These are phyloP conservation scores for Temnothorax curvispinosus DNA, from an alignment of 1,140 invertebrate genomes.

Conservation along the genomic window DNA sequence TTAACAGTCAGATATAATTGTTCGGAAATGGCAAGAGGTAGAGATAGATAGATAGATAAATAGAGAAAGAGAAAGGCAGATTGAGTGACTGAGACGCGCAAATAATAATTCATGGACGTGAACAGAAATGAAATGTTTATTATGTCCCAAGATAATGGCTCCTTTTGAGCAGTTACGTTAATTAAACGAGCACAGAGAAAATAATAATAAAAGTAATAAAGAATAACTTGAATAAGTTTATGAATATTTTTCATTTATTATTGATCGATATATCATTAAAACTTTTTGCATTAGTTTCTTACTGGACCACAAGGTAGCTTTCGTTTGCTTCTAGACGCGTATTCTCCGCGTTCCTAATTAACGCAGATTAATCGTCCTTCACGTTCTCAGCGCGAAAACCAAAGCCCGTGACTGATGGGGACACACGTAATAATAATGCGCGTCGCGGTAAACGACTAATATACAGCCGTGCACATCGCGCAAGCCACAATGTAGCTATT, in stretches of 20 bases:
- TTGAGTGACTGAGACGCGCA: conserved; percentile 8
- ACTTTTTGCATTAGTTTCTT: neutral
- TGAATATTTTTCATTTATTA: neutral
- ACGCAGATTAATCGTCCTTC: conserved; percentile 17
- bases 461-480: neutral
- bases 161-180: conserved; percentile 21
- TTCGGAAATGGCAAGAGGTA: neutral
- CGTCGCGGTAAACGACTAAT: neutral
- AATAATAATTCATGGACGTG: conserved; percentile 36
- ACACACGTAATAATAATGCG: neutral
- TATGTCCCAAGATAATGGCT: neutral
- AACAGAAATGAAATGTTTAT: conserved; percentile 34
- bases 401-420: neutral
- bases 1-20: conserved; percentile 51
- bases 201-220: conserved; percentile 13
- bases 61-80: neutral
- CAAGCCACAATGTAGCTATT: conserved; percentile 21
- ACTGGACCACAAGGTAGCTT: neutral
- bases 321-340: neutral
- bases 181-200: neutral
- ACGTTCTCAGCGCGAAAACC: neutral
- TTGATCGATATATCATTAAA: neutral
- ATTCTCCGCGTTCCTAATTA: conserved; percentile 15
- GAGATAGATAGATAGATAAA: neutral
- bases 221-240: neutral